phyloP scores from a whole-genome alignment of 2,113 vertebrate genomes.

The Lepus timidus region DNA sequence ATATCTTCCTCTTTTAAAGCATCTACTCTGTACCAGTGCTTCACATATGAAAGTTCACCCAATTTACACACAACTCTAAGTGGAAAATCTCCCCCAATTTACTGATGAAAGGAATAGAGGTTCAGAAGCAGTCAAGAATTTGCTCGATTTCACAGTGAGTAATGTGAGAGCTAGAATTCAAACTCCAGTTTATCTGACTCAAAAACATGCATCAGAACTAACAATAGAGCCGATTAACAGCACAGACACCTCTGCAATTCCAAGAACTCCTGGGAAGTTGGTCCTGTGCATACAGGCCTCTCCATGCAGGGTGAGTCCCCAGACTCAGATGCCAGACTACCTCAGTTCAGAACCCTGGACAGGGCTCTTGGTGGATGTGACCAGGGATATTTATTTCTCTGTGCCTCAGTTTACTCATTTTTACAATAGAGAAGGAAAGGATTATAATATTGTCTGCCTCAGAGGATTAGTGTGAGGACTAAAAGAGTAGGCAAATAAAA shows the following conservation, averaged over 20 bases:
- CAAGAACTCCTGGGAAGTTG: neutral
- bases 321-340: neutral
- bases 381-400: neutral
- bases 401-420: neutral
- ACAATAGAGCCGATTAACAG: neutral
- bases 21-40: neutral
- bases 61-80: neutral
- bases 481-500: neutral
- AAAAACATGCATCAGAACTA: neutral
- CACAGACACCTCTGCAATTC: neutral
- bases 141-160: neutral
- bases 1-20: neutral
- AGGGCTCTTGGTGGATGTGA: neutral
- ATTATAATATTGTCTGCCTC: neutral
- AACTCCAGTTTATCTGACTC: neutral
- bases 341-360: neutral
- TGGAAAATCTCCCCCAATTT: neutral
- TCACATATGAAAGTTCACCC: neutral
- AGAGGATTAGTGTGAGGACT: neutral
- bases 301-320: neutral
- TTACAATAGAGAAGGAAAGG: neutral
- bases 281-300: neutral
- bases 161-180: neutral
- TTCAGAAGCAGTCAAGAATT: neutral
- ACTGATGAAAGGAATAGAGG: neutral